Evolutionary conservation across 2,888 invertebrate genomes (phyloP), one percentile per base, ranked within the genome.

Genomic region (Deilephila porcellus): DNA sequence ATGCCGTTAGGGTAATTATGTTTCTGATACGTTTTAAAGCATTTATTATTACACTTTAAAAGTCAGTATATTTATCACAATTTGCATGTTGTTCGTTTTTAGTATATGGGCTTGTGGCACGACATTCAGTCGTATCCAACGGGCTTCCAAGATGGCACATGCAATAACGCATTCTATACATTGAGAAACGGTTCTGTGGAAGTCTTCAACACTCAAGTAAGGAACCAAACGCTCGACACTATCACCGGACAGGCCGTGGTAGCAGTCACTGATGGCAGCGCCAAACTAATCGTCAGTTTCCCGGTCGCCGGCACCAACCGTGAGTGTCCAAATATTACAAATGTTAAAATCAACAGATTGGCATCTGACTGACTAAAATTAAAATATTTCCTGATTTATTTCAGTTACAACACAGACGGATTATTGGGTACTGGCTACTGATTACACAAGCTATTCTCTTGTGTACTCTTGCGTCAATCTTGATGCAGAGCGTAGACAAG

Each of bases 341-440:
- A 25, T 1, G 17, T 29, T 81, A 11, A 8, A 67, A 6, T 11
- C 3, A 32, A 56, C 17, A 25, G 60, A 67, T 25, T 59, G 20
- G 17, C 29, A 17, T 14, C 20, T 4, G 4, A 4, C 34, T 53
- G 17, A 4, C 4, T 53, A 60, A 14, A 60, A 25, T 60, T 29
- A 11, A 25, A 29, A 29, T 7, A 14, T 29, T 4, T 29, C 14
- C 60, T 32, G 5, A 60, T 25, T 19, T 32, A 37, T 90, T 81
- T 73, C 85, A 93, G 93, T 77, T 0, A 85, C 87, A 0, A 75
- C 77, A 0, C 83, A 86, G 4, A 82, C 87, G 0, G 86, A 89
- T 59, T 93, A 97, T 83, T 97, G 96, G 96, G 90, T 97, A 1
- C 81, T 97, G 45, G 95, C 92, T 19, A 97, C 97, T 0, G 96